Base-by-base conservation (phyloP, 1,140 invertebrate genomes). In the Oreohelix idahoensis region DNA sequence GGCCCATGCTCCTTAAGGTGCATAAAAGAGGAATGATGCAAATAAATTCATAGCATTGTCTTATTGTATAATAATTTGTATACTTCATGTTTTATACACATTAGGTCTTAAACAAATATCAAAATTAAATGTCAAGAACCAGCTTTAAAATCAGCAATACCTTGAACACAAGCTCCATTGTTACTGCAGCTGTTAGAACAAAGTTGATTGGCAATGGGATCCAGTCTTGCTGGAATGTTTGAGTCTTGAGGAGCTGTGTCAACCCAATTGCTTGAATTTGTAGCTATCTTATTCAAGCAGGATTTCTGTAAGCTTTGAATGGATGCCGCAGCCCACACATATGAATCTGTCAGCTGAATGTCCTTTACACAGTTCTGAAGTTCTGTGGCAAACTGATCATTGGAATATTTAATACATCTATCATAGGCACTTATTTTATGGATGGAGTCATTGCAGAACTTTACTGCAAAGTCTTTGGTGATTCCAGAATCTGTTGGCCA, bases 351-450 rank as follows among this genome's bases (percentile, higher is more conserved):
- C 71, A 84, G 83, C 70, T 73, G 51, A 38, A 87, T 78, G 51
- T 89, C 88, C 49, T 49, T 51, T 8, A 86, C 77, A 83, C 88
- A 89, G 45, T 70, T 84, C 8, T 84, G 39, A 1, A 87, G 80
- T 35, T 86, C 84, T 36, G 53, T 35, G 17, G 32, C 53, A 35
- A 73, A 85, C 39, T 84, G 35, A 45, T 84, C 70, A 23, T 58
- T 20, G 26, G 84, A 78, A 32, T 84, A 83, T 36, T 75, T 32
- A n/a, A 58, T 11, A 80, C 88, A 89, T 5, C 15, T 17, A 20
- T 39, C 17, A 32, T 71, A 84, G 8, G 84, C 79, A n/a, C 69
- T 26, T 11, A 85, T 79, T 0, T 36, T 38, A 0, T 58, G 29
- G 4, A 88, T 35, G n/a, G 76, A 77, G 15, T 81, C 53, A 17